Percentiles rank a stretch among this genome's conserved stretches.
Evolutionary conservation across 2,888 invertebrate species (phyloP).

Genomic region (Coecobrya sp.): DNA sequence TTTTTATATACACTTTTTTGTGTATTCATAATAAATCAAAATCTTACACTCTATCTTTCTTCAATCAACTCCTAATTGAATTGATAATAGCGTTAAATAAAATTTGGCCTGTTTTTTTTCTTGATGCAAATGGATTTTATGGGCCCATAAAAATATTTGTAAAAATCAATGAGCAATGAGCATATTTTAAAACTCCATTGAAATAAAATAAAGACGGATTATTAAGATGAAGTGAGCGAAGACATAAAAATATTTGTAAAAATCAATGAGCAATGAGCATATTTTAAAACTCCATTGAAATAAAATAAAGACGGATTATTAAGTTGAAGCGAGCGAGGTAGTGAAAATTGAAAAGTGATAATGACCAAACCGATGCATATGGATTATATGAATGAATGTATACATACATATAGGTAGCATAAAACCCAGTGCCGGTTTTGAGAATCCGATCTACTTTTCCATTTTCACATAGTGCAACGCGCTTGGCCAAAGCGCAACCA

Average conservation of each 20-base stretch:
- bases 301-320: no score
- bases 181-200: no score
- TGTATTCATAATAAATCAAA: not conserved
- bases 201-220: no score
- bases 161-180: no score
- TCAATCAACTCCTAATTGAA: constrained; percentile 13
- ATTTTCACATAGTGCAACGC: not conserved
- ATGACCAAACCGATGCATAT: not conserved
- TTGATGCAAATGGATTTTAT: no score
- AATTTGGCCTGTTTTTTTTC: no score
- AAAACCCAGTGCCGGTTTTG: not conserved
- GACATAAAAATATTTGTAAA: no score
- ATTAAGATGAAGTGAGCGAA: no score
- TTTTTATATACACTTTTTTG: not conserved
- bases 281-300: no score
- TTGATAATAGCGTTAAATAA: not conserved
- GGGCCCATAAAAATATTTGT: no score
- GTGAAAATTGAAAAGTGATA: constrained; percentile 23
- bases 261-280: no score
- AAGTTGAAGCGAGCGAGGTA: no score
- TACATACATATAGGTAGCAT: not conserved
- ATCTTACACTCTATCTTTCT: not conserved
- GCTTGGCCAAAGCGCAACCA: not conserved
- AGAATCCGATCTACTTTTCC: constrained; percentile 10
- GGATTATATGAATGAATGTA: not conserved